Evolutionary conservation across 1,140 invertebrate species (phyloP).

Genomic region (Drosophila teissieri): DNA sequence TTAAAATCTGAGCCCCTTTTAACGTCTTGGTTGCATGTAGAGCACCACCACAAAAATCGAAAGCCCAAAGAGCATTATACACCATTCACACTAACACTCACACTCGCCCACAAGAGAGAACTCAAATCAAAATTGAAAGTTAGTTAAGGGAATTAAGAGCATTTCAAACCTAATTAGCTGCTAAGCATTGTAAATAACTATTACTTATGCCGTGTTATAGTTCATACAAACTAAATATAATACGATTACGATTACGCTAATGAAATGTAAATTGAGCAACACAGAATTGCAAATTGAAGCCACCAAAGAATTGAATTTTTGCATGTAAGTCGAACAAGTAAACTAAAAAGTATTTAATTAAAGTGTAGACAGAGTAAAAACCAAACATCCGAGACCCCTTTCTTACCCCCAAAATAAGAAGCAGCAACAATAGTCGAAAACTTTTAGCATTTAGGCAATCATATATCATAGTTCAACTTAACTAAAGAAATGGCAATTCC

Average conservation of each 20-base stretch:
- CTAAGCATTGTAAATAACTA: slow-evolving; percentile 65
- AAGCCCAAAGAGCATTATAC: not conserved
- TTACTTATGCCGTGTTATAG: slow-evolving; percentile 42
- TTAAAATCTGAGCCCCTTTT: slow-evolving; percentile 83
- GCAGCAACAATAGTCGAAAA: slow-evolving; percentile 60
- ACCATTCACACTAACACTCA: slow-evolving; percentile 4
- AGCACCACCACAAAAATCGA: slow-evolving; percentile 20
- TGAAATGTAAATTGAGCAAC: slow-evolving; percentile 75
- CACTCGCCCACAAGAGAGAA: slow-evolving; percentile 15
- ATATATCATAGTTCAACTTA: slow-evolving; percentile 81
- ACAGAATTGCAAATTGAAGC: slow-evolving; percentile 79
- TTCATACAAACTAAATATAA: slow-evolving; percentile 30
- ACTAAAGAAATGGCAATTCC: slow-evolving; percentile 49
- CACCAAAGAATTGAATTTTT: slow-evolving; percentile 84
- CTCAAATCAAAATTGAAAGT: slow-evolving; percentile 39
- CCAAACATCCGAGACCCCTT: slow-evolving; percentile 43
- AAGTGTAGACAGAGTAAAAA: slow-evolving; percentile 55
- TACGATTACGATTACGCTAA: slow-evolving; percentile 43
- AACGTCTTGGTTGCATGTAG: slow-evolving; percentile 66
- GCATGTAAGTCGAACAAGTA: slow-evolving; percentile 70
- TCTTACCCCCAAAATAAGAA: slow-evolving; percentile 36
- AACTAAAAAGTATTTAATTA: slow-evolving; percentile 63
- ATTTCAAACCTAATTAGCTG: slow-evolving; percentile 51
- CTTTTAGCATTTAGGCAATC: slow-evolving; percentile 80
- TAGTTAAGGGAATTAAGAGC: slow-evolving; percentile 32